These are phyloP conservation scores for Colletes collaris DNA, from an alignment of 2,888 invertebrate genomes.

Conservation along the genomic window DNA sequence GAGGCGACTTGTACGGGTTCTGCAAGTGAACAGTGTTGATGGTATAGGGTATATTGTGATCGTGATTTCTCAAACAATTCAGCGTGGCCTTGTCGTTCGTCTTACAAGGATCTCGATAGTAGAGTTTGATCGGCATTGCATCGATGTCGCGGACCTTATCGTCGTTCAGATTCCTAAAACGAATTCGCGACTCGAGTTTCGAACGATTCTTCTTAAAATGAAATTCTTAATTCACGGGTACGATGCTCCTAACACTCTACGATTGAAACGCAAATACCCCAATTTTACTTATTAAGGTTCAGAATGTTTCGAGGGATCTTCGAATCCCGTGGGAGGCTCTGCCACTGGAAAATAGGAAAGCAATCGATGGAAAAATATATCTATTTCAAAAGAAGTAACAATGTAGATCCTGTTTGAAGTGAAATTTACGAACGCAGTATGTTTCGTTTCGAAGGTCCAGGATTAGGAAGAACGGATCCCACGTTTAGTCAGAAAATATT, in stretches of 20 bases:
- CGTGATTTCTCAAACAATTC: constrained; percentile 57
- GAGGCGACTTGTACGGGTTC: constrained; percentile 69
- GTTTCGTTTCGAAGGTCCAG: neutral
- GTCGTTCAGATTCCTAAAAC: neutral
- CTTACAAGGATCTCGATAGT: constrained; percentile 44
- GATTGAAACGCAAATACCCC: no score
- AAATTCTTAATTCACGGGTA: no score
- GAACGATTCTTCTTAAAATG: no score
- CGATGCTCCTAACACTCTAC: no score
- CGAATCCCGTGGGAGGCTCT: no score
- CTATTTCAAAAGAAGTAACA: no score
- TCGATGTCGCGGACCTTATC: constrained; percentile 5
- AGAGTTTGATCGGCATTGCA: constrained; percentile 51
- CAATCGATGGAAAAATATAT: no score
- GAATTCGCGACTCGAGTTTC: neutral
- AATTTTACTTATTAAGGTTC: no score
- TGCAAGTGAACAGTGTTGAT: constrained; percentile 73
- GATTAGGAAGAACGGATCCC: neutral
- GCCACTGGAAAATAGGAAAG: no score
- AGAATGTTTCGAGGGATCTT: no score
- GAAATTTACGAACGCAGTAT: neutral
- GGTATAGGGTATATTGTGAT: constrained; percentile 58
- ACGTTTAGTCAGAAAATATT: constrained; percentile 46
- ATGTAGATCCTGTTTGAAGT: neutral
- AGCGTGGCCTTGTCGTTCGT: constrained; percentile 46